Base-by-base conservation (phyloP, 53 echinoderm and acorn worm species). In the Stichopus horrens region DNA sequence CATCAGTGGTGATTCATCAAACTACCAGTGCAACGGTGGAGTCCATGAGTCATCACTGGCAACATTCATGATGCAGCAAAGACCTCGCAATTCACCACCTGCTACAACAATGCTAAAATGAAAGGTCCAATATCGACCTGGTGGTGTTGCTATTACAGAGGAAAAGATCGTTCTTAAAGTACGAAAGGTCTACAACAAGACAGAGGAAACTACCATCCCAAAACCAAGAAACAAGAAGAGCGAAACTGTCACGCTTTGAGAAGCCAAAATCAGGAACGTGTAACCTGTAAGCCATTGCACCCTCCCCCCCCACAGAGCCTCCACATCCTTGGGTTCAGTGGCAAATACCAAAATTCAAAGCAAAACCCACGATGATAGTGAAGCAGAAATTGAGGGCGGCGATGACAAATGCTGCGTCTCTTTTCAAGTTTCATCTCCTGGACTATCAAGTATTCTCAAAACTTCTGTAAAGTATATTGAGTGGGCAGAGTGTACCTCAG, bases 61-160 rank as follows among this genome's bases (percentile, higher is more conserved):
- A 73, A 73, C 73, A 73, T 73, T 73, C 13, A 5, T 73, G 73
- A n/a, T 73, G 73, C 73, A 73, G 73, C 73, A 73, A 73, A 73
- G 73, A 9, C 73, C 73, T 11, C 9, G 13, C 21, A 0, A 5
- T 73, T 73, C 73, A 9, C 6, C 73, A 6, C 1, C 73, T 73
- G 73, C 13, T 73, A 73, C 73, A 73, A 73, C 73, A 73, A 73
- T 20, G 73, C 73, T 21, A 9, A 73, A 73, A 9, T 5, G 13
- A 73, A 73, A 73, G 73, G 73, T 73, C 9, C 6, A 73, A 73
- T 73, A 73, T 7, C 73, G 73, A 73, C 73, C 73, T 7, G 73
- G 73, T 9, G 73, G 73, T 73, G 73, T 73, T 73, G 73, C 73
- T 8, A 73, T 73, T 6, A 9, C 73, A 73, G 13, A 73, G 73